Base-by-base conservation (phyloP, 1,140 invertebrate genomes). In the Drosophila serrata region DNA sequence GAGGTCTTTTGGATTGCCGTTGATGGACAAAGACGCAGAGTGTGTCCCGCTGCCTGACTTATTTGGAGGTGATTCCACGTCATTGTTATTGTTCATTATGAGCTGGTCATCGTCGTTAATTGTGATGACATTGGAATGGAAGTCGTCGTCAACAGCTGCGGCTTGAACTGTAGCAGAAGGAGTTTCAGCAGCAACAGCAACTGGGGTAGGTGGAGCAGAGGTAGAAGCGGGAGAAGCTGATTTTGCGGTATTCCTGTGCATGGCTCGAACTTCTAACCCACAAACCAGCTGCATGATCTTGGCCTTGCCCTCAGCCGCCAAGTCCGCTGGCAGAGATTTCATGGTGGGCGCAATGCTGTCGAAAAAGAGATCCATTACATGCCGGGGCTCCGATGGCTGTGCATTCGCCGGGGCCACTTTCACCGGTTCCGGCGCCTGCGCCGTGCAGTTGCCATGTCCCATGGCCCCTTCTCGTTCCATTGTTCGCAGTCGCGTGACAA, bases 241-340 rank as follows among this genome's bases (percentile, higher is more conserved):
- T 6, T 39, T 13, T 4, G 27, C 29, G 7, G 15, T 11, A 11
- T 17, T 74, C 2, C 90, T 65, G n/a, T 80, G 75, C 51, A 90
- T 61, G 24, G 70, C 70, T 4, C 82, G 73, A 22, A 92, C 37
- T 40, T 92, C 91, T 13, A 92, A 31, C 15, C 88, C 85, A 35
- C 75, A 86, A 0, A 92, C 85, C 0, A 87, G 70, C 60, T 92
- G 87, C 91, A 92, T 92, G 6, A 92, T 90, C 22, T 90, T 90
- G 1, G 82, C 48, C 42, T 92, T 91, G 5, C 87, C 91, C 27
- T 92, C 91, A 22, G 91, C 84, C 3, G 77, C 91, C 40, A 92
- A 55, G 56, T 92, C 91, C 0, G 58, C 19, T 0, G 91, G 91
- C 45, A 92, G 59, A 1, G 46, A 39, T n/a, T 92, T 92, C 72